These are phyloP conservation scores for Globodera rostochiensis DNA, from an alignment of 1,140 invertebrate species.

Conservation along the genomic window DNA sequence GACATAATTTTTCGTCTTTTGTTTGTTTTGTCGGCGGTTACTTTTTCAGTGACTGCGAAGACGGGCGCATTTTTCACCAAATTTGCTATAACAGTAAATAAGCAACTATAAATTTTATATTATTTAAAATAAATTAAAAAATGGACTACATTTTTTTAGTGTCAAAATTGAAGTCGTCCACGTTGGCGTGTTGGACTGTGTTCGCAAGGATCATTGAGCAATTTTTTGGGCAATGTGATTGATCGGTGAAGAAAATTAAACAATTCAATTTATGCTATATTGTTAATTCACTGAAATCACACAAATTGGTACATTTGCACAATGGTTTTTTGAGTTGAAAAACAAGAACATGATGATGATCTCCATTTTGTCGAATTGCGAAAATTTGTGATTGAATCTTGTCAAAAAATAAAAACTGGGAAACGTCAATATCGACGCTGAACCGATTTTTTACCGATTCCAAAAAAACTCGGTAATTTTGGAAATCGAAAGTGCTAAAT, in stretches of 20 bases:
- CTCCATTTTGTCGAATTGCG: too few species aligned
- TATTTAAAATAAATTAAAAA: background rate
- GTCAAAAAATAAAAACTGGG: too few species aligned
- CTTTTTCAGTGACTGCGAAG: background rate
- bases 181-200: constrained; percentile 26
- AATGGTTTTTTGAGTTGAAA: too few species aligned
- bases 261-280: background rate
- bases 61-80: constrained; percentile 12
- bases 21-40: background rate
- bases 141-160: background rate
- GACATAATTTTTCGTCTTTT: background rate
- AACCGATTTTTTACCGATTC: too few species aligned
- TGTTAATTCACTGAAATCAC: background rate
- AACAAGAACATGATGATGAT: too few species aligned
- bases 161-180: constrained; percentile 22
- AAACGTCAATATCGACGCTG: too few species aligned
- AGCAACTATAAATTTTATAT: background rate
- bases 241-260: constrained; percentile 26
- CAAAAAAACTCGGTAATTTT: too few species aligned
- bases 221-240: constrained; percentile 35
- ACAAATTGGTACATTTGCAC: too few species aligned
- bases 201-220: constrained; percentile 8
- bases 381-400: too few species aligned
- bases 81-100: constrained; percentile 42
- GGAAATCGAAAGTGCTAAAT: too few species aligned